Evolutionary conservation across 2,797 vertebrate species (phyloP).

Genomic region (Gambusia yucatana): DNA sequence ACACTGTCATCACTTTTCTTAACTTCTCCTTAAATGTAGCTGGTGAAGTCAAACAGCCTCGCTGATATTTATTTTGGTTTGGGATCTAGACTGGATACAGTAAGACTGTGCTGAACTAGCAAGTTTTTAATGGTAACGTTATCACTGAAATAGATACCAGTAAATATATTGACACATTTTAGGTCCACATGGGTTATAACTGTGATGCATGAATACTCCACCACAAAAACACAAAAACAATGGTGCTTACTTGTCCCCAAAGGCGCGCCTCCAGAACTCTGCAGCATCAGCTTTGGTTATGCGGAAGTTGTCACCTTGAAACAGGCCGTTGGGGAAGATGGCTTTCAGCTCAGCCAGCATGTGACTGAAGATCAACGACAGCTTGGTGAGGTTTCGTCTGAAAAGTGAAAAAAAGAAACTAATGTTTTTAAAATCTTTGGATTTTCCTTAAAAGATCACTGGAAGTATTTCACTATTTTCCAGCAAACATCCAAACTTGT

Average conservation of each 20-base stretch:
- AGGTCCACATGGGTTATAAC: neutral
- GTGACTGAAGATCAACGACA: conserved; percentile 98
- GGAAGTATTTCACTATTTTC: neutral
- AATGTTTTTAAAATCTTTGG: neutral
- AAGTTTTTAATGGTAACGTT: neutral
- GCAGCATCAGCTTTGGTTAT: conserved; percentile 99
- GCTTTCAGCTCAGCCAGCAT: conserved; percentile 99
- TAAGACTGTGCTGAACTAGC: neutral
- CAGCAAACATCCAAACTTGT: neutral
- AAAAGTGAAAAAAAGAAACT: neutral
- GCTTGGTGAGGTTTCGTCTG: conserved; percentile 95
- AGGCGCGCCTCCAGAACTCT: conserved; percentile 97
- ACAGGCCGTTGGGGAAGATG: conserved; percentile 94
- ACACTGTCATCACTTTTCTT: neutral
- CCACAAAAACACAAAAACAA: neutral
- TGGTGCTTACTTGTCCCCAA: conserved; percentile 93
- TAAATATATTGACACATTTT: neutral
- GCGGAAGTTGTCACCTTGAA: conserved; percentile 96
- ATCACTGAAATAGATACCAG: neutral
- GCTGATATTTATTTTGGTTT: neutral
- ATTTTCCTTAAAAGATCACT: neutral
- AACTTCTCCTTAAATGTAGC: neutral
- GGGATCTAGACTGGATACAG: neutral
- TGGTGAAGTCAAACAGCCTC: neutral
- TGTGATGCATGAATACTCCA: neutral